Evolutionary conservation across 2,797 vertebrate genomes (phyloP).

Genomic region (Phylloscopus collybita): DNA sequence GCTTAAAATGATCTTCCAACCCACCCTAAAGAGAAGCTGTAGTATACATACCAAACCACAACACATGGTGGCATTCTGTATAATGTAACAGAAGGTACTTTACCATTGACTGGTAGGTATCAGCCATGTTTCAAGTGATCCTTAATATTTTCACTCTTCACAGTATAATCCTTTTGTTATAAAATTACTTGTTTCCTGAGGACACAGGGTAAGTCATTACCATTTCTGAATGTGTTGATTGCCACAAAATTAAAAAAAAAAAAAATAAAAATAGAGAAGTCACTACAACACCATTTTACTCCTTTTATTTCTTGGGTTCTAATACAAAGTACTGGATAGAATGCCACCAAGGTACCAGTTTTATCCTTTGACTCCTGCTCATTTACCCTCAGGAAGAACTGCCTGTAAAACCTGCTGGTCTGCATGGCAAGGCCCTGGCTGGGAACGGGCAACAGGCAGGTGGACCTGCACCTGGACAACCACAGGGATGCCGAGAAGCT

Average conservation of each 20-base stretch:
- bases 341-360: background rate
- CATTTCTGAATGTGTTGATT: background rate
- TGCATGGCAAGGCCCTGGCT: background rate
- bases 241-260: background rate
- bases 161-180: background rate
- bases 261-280: background rate
- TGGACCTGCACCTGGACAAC: background rate
- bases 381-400: background rate
- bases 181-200: background rate
- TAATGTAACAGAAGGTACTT: background rate
- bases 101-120: background rate
- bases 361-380: accelerated
- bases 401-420: background rate
- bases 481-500: background rate
- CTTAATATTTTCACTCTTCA: background rate
- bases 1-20: background rate
- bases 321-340: background rate
- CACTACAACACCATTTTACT: background rate
- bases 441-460: background rate
- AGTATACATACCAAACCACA: background rate
- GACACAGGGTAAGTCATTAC: background rate
- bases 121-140: background rate
- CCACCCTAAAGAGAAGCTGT: background rate
- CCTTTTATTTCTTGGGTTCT: background rate
- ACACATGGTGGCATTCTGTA: constrained; percentile 46